These are phyloP conservation scores for Merodon equestris DNA, from an alignment of 2,888 invertebrate genomes.

Conservation along the genomic window DNA sequence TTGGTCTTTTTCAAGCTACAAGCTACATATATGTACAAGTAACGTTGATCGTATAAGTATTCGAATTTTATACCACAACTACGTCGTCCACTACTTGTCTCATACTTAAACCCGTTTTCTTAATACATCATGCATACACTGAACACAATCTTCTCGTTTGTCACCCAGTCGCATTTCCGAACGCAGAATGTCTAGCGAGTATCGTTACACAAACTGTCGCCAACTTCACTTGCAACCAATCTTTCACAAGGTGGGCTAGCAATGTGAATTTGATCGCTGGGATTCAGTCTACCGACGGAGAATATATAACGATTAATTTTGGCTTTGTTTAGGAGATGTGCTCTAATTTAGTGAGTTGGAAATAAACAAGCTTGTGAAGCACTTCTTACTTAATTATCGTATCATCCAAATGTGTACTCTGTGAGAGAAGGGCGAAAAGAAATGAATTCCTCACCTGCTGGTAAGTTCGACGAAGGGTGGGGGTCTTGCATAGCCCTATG, in stretches of 20 bases:
- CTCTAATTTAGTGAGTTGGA: background rate
- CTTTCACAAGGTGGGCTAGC: constrained; percentile 56
- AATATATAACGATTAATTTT: constrained; percentile 1
- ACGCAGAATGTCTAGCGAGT: constrained; percentile 8
- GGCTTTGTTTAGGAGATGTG: constrained; percentile 28
- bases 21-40: no score
- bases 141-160: no score
- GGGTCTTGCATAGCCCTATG: constrained; percentile 19
- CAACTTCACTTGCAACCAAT: constrained; percentile 60
- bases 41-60: no score
- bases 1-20: no score
- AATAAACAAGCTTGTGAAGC: background rate
- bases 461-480: constrained; percentile 47
- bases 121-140: no score
- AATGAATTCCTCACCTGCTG: constrained; percentile 62
- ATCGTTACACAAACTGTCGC: constrained; percentile 20
- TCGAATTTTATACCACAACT: no score
- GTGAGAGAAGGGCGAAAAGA: constrained; percentile 28
- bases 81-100: no score
- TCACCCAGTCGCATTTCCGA: no score
- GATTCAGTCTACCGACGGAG: constrained; percentile 21
- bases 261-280: constrained; percentile 54
- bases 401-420: constrained; percentile 51
- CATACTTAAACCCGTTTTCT: no score
- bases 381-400: constrained; percentile 2